Conservation (phyloP, 30 jellyfish, hydroid and myxozoan genomes). For the Pelagia noctiluca region DNA sequence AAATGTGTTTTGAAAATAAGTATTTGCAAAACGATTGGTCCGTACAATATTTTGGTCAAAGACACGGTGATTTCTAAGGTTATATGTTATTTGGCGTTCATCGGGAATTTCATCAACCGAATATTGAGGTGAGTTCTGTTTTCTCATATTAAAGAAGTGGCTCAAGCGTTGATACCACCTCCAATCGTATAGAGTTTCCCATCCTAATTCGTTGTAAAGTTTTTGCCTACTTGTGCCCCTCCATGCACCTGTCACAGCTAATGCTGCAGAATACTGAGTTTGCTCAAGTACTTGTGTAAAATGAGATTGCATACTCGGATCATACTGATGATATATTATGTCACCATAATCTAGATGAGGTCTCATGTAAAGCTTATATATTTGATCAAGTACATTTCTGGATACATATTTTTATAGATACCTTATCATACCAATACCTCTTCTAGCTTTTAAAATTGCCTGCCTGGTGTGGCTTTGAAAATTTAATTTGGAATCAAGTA, state of each 20-base stretch:
- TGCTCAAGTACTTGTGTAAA: constrained; percentile 14
- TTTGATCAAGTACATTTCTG: too few relatives aligned
- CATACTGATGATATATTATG: constrained; percentile 20
- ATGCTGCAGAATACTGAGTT: too few relatives aligned
- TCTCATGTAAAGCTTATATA: constrained; percentile 2
- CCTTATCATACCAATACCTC: too few relatives aligned
- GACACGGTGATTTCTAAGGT: too few relatives aligned
- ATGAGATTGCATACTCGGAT: constrained; percentile 1
- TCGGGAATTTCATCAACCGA: too few relatives aligned
- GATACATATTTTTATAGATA: too few relatives aligned
- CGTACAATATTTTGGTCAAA: too few relatives aligned
- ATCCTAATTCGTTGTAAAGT: not conserved
- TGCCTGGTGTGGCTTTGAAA: constrained; percentile 37
- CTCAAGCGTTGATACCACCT: constrained; percentile 1
- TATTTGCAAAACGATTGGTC: constrained; percentile 1
- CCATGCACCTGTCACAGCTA: constrained; percentile 54
- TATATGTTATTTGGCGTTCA: too few relatives aligned
- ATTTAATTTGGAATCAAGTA: constrained; percentile 22
- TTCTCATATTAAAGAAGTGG: not conserved
- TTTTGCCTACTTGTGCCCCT: constrained; percentile 24
- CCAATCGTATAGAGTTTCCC: too few relatives aligned
- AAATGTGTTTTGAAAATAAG: not conserved
- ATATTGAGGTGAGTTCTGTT: constrained; percentile 3
- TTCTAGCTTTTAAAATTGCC: constrained; percentile 14
- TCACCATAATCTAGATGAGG: constrained; percentile 52